Evolutionary conservation across 2,113 vertebrate genomes (phyloP).

Genomic region (Pavo muticus): DNA sequence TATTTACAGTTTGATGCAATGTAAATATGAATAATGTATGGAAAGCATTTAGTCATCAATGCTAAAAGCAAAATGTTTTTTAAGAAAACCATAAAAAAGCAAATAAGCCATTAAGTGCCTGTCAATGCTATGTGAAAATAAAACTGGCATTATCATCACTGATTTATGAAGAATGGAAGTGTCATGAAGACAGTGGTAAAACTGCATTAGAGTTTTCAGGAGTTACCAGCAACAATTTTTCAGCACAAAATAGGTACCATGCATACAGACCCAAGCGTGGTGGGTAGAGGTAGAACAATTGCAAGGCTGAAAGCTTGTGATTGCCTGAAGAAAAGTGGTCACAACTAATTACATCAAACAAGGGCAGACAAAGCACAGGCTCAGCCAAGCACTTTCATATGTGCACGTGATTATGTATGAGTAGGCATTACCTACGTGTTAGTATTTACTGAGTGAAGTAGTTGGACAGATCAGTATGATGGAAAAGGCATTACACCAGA

Average conservation of each 20-base stretch:
- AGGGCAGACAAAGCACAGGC: not conserved
- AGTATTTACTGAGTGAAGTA: not conserved
- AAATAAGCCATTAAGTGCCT: not conserved
- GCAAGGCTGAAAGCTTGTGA: not conserved
- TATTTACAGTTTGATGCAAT: not conserved
- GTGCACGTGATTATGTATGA: accelerated
- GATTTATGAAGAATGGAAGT: not conserved
- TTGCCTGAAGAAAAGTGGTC: not conserved
- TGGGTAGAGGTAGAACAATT: not conserved
- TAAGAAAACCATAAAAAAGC: not conserved
- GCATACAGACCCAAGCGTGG: not conserved
- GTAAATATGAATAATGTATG: constrained; percentile 2
- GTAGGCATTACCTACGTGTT: not conserved
- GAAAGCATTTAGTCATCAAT: not conserved
- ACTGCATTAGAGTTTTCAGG: not conserved
- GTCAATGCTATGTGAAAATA: not conserved
- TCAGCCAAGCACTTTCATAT: not conserved
- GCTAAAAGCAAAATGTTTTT: not conserved
- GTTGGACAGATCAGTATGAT: too few relatives aligned
- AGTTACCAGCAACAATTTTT: not conserved
- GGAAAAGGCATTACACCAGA: too few relatives aligned
- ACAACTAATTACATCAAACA: not conserved
- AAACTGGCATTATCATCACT: not conserved
- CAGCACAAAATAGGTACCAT: not conserved
- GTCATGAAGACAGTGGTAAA: not conserved